A percentile compares a stretch with the other conserved stretches of the same genome.
phyloP scores from a whole-genome alignment of 2,888 invertebrate genomes.

The Fabriciana adippe region DNA sequence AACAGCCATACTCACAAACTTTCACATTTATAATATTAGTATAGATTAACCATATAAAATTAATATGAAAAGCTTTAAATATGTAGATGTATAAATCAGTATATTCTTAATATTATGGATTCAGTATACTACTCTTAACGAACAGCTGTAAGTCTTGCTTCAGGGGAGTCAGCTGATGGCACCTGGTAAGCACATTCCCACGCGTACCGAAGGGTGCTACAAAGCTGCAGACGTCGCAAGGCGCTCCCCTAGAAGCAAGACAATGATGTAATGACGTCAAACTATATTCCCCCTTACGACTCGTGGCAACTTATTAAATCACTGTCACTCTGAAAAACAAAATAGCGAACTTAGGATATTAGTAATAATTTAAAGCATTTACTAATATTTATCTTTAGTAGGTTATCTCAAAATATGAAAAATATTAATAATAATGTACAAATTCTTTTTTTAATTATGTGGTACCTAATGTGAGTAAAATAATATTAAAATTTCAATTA shows the following conservation, averaged over 20 bases:
- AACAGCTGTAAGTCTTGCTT: slow-evolving; percentile 59
- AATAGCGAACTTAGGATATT: neutral
- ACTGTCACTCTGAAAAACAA: slow-evolving; percentile 35
- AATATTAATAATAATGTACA: too few relatives aligned
- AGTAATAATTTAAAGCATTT: neutral
- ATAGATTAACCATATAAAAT: too few relatives aligned
- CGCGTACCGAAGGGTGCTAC: slow-evolving; percentile 58
- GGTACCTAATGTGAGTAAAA: too few relatives aligned
- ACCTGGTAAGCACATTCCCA: slow-evolving; percentile 77
- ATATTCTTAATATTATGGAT: neutral
- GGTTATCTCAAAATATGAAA: too few relatives aligned
- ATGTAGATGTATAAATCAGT: neutral
- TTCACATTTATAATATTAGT: too few relatives aligned
- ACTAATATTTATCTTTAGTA: neutral
- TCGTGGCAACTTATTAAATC: slow-evolving; percentile 58
- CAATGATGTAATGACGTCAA: slow-evolving; percentile 54
- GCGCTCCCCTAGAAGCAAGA: slow-evolving; percentile 35
- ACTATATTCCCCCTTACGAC: slow-evolving; percentile 51
- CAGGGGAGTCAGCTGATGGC: slow-evolving; percentile 60
- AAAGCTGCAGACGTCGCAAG: slow-evolving; percentile 47
- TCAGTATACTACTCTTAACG: slow-evolving; percentile 32
- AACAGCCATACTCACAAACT: too few relatives aligned
- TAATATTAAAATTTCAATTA: too few relatives aligned
- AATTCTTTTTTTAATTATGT: too few relatives aligned
- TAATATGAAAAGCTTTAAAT: neutral